Evolutionary conservation across 2,113 vertebrate genomes (phyloP).

Genomic region (Pseudorectes ferrugineus): DNA sequence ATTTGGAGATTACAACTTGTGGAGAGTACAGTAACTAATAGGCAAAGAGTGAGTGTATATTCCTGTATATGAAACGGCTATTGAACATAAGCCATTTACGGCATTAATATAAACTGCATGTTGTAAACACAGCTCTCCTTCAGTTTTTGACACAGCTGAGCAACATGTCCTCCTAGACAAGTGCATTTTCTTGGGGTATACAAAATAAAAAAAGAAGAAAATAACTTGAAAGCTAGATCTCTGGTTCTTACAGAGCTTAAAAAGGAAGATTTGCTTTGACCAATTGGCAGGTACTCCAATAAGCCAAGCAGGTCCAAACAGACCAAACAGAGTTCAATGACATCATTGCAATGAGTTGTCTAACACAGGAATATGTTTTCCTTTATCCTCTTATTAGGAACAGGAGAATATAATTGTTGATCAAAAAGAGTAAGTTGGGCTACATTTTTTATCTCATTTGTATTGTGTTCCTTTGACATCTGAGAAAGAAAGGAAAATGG

Average conservation of each 20-base stretch:
- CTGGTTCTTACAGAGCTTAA: neutral
- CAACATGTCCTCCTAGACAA: neutral
- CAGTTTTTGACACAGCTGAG: neutral
- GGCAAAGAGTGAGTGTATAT: neutral
- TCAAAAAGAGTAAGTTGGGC: neutral
- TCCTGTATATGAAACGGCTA: neutral
- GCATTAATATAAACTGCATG: neutral
- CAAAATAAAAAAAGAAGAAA: neutral
- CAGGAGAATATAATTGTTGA: conserved; percentile 1
- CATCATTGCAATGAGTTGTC: neutral
- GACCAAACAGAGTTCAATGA: neutral
- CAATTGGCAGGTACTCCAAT: neutral
- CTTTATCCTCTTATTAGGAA: conserved; percentile 18
- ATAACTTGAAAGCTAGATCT: neutral
- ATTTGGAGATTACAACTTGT: neutral
- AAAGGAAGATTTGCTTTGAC: neutral
- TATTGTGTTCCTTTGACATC: conserved; percentile 27
- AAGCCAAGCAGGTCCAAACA: neutral
- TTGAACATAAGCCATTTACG: neutral
- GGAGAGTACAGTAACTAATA: neutral
- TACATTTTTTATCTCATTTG: neutral
- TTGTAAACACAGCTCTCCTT: neutral
- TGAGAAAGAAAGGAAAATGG: neutral
- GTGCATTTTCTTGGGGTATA: neutral
- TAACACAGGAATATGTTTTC: neutral